These are phyloP conservation scores for Chesias legatella DNA, from an alignment of 2,888 invertebrate species.

Conservation along the genomic window DNA sequence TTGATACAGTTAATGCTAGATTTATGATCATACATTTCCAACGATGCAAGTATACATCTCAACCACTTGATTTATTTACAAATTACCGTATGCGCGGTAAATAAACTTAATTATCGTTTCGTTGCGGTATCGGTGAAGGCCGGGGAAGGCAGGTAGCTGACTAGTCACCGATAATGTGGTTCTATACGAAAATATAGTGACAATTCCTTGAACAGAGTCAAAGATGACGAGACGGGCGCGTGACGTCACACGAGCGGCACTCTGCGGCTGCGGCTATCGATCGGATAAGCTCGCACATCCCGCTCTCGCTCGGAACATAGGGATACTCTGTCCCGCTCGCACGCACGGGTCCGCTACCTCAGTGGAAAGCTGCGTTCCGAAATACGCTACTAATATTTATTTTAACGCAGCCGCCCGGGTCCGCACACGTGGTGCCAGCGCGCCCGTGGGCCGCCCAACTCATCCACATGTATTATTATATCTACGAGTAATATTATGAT, in stretches of 20 bases:
- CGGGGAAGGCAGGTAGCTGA: slow-evolving; percentile 19
- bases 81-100: slow-evolving; percentile 4
- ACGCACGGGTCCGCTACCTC: slow-evolving; percentile 49
- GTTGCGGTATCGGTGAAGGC: slow-evolving; percentile 23
- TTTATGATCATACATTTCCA: slow-evolving; percentile 16
- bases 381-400: slow-evolving; percentile 80
- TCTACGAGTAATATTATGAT: not conserved
- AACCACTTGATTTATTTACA: slow-evolving; percentile 14
- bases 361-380: slow-evolving; percentile 69
- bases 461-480: slow-evolving; percentile 1
- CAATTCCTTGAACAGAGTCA: slow-evolving; percentile 72
- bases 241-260: slow-evolving; percentile 76
- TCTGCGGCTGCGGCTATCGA: slow-evolving; percentile 81
- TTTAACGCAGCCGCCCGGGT: slow-evolving; percentile 72
- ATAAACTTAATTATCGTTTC: slow-evolving; percentile 15
- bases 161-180: slow-evolving; percentile 33
- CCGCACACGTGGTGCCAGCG: slow-evolving; percentile 61
- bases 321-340: slow-evolving; percentile 47
- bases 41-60: slow-evolving; percentile 13
- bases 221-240: slow-evolving; percentile 76
- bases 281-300: slow-evolving; percentile 65
- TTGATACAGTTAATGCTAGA: slow-evolving; percentile 18
- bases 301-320: slow-evolving; percentile 46
- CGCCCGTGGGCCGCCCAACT: slow-evolving; percentile 4
- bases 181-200: slow-evolving; percentile 65